Percentiles rank a stretch among this genome's conserved stretches.
These are phyloP conservation scores for Rallus crepitans DNA, from an alignment of 2,797 vertebrate species.

Conservation along the genomic window DNA sequence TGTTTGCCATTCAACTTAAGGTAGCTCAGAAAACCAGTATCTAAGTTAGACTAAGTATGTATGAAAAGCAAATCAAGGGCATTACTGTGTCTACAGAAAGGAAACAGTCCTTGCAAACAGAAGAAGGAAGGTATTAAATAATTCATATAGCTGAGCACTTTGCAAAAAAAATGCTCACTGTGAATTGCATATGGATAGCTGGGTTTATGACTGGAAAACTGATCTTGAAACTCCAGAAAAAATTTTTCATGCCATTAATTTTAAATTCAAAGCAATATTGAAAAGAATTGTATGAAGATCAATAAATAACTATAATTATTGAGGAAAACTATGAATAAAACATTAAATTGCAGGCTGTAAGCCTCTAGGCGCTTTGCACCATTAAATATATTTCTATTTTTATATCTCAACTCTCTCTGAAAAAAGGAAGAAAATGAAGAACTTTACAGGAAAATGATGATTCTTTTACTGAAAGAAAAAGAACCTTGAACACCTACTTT, in stretches of 20 bases:
- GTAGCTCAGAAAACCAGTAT: constrained; percentile 8
- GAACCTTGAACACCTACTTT: constrained; percentile 22
- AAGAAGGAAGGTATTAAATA: constrained; percentile 68
- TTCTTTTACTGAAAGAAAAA: constrained; percentile 12
- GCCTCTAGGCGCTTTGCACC: constrained; percentile 15
- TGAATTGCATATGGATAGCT: constrained; percentile 38
- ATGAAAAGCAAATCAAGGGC: constrained; percentile 61
- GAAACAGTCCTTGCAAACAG: constrained; percentile 44
- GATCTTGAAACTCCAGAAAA: constrained; percentile 38
- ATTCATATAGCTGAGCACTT: constrained; percentile 68
- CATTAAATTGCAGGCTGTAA: constrained; percentile 41
- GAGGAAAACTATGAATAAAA: constrained; percentile 72
- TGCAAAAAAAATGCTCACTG: constrained; percentile 42
- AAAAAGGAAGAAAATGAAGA: constrained; percentile 21
- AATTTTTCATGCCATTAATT: neutral
- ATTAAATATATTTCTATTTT: constrained; percentile 62
- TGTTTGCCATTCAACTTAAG: neutral
- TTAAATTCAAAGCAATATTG: constrained; percentile 61
- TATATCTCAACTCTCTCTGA: neutral
- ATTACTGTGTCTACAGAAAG: constrained; percentile 32
- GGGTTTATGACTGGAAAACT: constrained; percentile 55
- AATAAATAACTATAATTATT: constrained; percentile 73
- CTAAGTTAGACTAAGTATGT: constrained; percentile 11
- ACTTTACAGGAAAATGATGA: constrained; percentile 5
- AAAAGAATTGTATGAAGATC: constrained; percentile 61